Conservation (phyloP, 2,797 vertebrate species). For the Thaleichthys pacificus region DNA sequence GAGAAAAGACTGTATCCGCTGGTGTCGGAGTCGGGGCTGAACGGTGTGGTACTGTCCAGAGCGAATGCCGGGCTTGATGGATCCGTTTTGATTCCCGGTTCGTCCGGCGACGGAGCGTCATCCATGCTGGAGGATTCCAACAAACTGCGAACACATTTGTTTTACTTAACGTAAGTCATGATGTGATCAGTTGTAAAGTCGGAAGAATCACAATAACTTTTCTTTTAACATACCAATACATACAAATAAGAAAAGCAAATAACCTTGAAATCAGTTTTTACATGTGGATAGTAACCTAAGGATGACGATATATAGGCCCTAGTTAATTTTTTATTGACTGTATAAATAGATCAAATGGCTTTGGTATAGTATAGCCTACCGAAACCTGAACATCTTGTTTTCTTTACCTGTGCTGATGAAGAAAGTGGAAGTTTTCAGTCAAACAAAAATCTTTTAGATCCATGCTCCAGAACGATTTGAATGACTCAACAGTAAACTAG, state of each 20-base stretch:
- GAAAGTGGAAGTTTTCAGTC: conserved; percentile 47
- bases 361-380: too few relatives aligned
- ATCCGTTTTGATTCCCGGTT: conserved; percentile 55
- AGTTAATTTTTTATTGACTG: background rate
- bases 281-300: background rate
- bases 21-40: conserved; percentile 66
- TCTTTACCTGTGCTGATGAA: conserved; percentile 46
- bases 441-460: conserved; percentile 50
- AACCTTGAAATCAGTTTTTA: background rate
- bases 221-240: background rate
- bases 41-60: conserved; percentile 46
- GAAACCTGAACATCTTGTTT: background rate
- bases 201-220: background rate
- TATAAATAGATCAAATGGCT: background rate
- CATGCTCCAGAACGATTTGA: conserved; percentile 22
- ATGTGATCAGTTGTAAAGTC: background rate
- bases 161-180: background rate
- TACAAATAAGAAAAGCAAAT: background rate
- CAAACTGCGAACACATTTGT: background rate
- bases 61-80: conserved; percentile 52
- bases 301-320: too few relatives aligned
- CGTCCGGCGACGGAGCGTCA: conserved; percentile 51
- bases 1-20: conserved; percentile 63
- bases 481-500: background rate
- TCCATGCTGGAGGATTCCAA: conserved; percentile 35